Evolutionary conservation across 2,797 vertebrate species (phyloP).

Genomic region (Oreochromis grahami): DNA sequence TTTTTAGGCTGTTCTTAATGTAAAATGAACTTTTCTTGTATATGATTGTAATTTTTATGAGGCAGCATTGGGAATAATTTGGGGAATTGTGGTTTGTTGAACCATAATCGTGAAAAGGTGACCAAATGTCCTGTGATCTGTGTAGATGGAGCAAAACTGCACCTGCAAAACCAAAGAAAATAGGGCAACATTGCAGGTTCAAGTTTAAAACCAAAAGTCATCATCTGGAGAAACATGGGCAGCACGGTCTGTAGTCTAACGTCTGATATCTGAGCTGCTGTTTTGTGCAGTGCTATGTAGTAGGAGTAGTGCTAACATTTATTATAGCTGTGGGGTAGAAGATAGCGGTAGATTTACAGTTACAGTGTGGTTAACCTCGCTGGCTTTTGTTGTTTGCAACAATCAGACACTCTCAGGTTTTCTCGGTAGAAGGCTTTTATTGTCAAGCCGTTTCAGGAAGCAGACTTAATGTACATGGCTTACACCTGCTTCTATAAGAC

Average conservation of each 20-base stretch:
- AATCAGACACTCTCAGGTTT: neutral
- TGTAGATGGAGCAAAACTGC: neutral
- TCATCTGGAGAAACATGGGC: neutral
- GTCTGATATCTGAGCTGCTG: neutral
- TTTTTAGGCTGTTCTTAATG: neutral
- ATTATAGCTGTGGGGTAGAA: neutral
- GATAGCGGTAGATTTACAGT: neutral
- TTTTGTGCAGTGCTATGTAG: neutral
- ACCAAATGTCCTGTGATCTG: neutral
- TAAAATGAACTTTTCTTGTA: neutral
- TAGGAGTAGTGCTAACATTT: neutral
- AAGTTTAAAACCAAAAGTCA: neutral
- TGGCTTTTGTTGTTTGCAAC: neutral
- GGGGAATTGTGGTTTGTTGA: neutral
- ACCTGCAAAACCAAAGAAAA: neutral
- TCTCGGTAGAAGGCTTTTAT: neutral
- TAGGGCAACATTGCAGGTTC: neutral
- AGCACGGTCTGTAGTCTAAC: neutral
- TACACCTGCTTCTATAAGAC: neutral
- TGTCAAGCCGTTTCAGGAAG: neutral
- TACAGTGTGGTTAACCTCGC: neutral
- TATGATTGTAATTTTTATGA: neutral
- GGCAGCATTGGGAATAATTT: neutral
- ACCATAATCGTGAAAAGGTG: rapidly evolving
- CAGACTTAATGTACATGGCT: neutral